phyloP scores from a whole-genome alignment of 2,113 vertebrate genomes.

The Globicephala melas region DNA sequence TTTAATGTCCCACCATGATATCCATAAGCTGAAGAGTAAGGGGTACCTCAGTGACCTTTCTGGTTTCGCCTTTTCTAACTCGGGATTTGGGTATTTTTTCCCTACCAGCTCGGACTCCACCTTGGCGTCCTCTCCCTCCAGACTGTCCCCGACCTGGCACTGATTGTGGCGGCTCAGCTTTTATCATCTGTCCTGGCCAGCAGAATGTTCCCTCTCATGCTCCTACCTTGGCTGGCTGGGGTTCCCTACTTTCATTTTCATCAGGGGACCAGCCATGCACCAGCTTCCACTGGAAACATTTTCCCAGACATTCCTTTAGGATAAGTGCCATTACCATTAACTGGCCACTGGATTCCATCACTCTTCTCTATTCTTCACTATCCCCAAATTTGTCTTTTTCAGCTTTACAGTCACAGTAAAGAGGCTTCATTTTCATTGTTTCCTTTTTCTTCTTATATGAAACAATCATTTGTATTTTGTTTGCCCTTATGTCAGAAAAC shows the following conservation, averaged over 20 bases:
- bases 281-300: slow-evolving; percentile 51
- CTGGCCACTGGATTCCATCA: not conserved
- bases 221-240: slow-evolving; percentile 35
- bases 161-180: slow-evolving; percentile 25
- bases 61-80: slow-evolving; percentile 45
- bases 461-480: not conserved
- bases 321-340: slow-evolving; percentile 25
- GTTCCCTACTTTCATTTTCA: slow-evolving; percentile 72
- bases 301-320: slow-evolving; percentile 63
- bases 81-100: slow-evolving; percentile 35
- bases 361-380: not conserved
- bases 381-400: not conserved
- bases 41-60: slow-evolving; percentile 42
- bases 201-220: slow-evolving; percentile 21
- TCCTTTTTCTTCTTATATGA: not conserved
- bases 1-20: not conserved
- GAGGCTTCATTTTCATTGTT: not conserved
- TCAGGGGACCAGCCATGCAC: slow-evolving; percentile 53
- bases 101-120: not conserved
- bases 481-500: not conserved
- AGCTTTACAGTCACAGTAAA: not conserved
- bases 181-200: slow-evolving; percentile 56
- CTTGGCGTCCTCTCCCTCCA: slow-evolving; percentile 47
- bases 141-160: slow-evolving; percentile 58
- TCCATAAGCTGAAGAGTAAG: not conserved